Evolutionary conservation across 2,797 vertebrate species (phyloP), one percentile per base, ranked within the genome.

Genomic region (Ptychadena robeensis): DNA sequence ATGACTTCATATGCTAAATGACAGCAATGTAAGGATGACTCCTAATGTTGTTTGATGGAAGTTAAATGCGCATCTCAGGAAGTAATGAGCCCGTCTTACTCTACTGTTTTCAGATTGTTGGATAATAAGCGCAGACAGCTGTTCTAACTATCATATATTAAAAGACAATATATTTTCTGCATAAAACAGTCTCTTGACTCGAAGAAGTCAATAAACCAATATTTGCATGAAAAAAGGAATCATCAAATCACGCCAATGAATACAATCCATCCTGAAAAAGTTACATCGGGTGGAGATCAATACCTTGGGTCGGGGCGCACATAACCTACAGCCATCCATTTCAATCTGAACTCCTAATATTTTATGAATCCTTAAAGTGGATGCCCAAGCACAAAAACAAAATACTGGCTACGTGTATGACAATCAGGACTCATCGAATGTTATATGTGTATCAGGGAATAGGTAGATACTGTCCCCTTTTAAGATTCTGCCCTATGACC

Each of bases 121-220:
- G 30, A 34, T 28, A 70, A 80, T 80, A 63, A 70, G 70, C 18
- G 28, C 53, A 61, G 67, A 63, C 78, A 80, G 78, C 61, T 80
- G 67, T 35, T 59, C 25, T 25, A 14, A 27, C 53, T 61, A 70
- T 57, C 44, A 53, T 53, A 53, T 22, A 22, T 22, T 53, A 53
- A 53, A 53, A 32, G 44, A 53, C 18, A 53, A 22, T 53, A 22
- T 53, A 53, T 53, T 22, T 53, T 22, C 44, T 53, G 44, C 44
- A 65, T 14, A 65, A 65, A 31, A 65, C 63, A 31, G 44, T 65
- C 63, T 31, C 12, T 32, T 18, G 18, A 22, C 1, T 53, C 18
- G 8, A n/a, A 53, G 15, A 53, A 48, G 5, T 22, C 44, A 4
- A 18, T 18, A 53, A 53, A 22, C 15, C 44, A 22, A 53, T 53